A percentile compares a stretch with the other conserved stretches of the same genome.
Conservation (phyloP, 2,113 vertebrate genomes). For the Gobio gobio region DNA sequence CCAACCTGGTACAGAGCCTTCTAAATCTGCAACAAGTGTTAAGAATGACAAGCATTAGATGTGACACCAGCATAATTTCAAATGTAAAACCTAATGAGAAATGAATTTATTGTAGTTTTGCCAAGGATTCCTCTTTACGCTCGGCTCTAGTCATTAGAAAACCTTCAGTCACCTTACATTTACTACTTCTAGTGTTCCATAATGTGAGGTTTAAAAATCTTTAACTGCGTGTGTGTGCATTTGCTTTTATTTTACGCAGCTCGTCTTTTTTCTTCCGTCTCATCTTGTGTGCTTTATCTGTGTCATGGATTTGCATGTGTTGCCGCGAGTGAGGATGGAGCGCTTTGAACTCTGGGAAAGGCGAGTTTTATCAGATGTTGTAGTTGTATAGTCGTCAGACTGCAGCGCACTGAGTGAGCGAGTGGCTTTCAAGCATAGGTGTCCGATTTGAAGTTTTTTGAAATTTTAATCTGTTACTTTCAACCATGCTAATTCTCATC, state of each 20-base stretch:
- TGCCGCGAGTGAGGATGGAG: constrained; percentile 25
- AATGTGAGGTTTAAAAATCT: constrained; percentile 36
- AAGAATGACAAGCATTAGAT: constrained; percentile 9
- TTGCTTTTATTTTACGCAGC: neutral
- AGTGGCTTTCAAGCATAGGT: constrained; percentile 8
- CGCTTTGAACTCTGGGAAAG: constrained; percentile 43
- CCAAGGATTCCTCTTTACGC: constrained; percentile 9
- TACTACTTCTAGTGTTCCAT: constrained; percentile 38
- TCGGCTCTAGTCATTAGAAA: constrained; percentile 18
- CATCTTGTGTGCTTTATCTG: constrained; percentile 20
- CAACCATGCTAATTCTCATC: constrained; percentile 4
- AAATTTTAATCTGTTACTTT: constrained; percentile 7
- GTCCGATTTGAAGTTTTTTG: constrained; percentile 23
- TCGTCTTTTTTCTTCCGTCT: neutral
- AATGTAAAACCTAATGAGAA: neutral
- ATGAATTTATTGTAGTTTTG: constrained; percentile 34
- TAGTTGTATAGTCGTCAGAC: constrained; percentile 27
- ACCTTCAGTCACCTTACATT: constrained; percentile 26
- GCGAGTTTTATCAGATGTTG: constrained; percentile 38
- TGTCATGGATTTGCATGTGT: constrained; percentile 28
- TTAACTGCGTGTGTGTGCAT: constrained; percentile 18
- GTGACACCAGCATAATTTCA: neutral
- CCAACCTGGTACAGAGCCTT: neutral
- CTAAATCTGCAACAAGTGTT: neutral
- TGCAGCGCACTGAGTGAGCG: neutral